Evolutionary conservation across 1,140 invertebrate species (phyloP).

Genomic region (Pseudomyrmex dendroicus): DNA sequence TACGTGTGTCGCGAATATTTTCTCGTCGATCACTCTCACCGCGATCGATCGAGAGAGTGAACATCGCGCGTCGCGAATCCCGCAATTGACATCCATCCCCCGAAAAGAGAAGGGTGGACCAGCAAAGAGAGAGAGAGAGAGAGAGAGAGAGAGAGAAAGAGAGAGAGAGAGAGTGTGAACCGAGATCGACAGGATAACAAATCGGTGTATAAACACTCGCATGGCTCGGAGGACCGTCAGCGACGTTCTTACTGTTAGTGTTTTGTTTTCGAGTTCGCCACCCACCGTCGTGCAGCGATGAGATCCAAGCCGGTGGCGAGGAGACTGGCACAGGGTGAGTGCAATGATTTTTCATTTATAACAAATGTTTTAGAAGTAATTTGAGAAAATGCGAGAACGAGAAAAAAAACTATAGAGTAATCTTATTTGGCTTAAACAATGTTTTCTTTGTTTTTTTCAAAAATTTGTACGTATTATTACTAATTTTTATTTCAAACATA

Average conservation of each 20-base stretch:
- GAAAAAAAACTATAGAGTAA: no score
- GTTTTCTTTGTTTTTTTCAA: no score
- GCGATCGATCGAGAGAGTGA: constrained; percentile 20
- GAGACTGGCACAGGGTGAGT: constrained; percentile 85
- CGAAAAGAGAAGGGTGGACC: not conserved
- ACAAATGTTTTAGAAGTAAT: not conserved
- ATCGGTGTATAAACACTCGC: constrained; percentile 72
- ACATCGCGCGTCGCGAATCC: not conserved
- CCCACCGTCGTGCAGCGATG: constrained; percentile 79
- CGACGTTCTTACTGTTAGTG: constrained; percentile 76
- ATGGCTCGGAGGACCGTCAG: constrained; percentile 80
- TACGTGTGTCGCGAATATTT: constrained; percentile 30
- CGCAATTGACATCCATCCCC: not conserved
- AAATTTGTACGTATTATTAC: no score
- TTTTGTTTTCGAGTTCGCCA: constrained; percentile 79
- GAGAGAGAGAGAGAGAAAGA: constrained; percentile 31
- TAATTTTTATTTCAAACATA: no score
- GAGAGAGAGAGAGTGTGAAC: constrained; percentile 55
- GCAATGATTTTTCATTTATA: not conserved
- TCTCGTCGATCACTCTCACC: constrained; percentile 10
- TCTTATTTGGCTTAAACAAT: no score
- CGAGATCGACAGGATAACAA: constrained; percentile 67
- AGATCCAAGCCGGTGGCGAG: constrained; percentile 85
- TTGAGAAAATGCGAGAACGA: not conserved
- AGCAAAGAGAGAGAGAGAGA: not conserved